Percentiles rank a stretch among this genome's conserved stretches.
Conservation (phyloP, 2,797 vertebrate species). For the Siniperca scherzeri region DNA sequence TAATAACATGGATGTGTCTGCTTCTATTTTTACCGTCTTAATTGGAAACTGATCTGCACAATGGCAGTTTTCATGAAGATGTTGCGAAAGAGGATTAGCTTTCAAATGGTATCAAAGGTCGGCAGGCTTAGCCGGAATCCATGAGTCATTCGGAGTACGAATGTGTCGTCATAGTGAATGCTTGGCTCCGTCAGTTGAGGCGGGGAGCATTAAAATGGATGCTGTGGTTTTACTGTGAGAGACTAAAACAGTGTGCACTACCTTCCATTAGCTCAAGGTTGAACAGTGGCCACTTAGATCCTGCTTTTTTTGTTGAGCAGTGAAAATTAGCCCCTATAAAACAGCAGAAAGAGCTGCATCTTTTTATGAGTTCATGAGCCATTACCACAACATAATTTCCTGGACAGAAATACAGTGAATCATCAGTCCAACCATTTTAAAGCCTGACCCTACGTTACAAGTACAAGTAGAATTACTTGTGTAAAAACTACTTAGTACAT, state of each 20-base stretch:
- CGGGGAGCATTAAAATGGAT: constrained; percentile 37
- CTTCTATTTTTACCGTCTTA: constrained; percentile 60
- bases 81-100: constrained; percentile 75
- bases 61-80: constrained; percentile 65
- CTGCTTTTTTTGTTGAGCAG: constrained; percentile 34
- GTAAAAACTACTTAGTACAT: too few species aligned
- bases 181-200: constrained; percentile 45
- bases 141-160: constrained; percentile 62
- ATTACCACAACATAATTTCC: constrained; percentile 43
- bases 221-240: constrained; percentile 31
- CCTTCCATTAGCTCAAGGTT: constrained; percentile 45
- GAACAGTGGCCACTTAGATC: constrained; percentile 34
- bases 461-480: too few species aligned
- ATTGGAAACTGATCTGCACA: constrained; percentile 68
- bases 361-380: constrained; percentile 36
- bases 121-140: constrained; percentile 69
- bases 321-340: constrained; percentile 47
- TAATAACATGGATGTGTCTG: constrained; percentile 28
- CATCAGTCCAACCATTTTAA: neutral
- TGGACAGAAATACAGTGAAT: constrained; percentile 5
- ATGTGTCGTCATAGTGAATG: constrained; percentile 48
- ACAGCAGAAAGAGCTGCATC: constrained; percentile 35
- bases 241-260: constrained; percentile 27
- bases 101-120: constrained; percentile 70
- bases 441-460: constrained; percentile 10